These are phyloP conservation scores for Dipodomys stephensi DNA, from an alignment of 2,113 vertebrate species.

Conservation along the genomic window DNA sequence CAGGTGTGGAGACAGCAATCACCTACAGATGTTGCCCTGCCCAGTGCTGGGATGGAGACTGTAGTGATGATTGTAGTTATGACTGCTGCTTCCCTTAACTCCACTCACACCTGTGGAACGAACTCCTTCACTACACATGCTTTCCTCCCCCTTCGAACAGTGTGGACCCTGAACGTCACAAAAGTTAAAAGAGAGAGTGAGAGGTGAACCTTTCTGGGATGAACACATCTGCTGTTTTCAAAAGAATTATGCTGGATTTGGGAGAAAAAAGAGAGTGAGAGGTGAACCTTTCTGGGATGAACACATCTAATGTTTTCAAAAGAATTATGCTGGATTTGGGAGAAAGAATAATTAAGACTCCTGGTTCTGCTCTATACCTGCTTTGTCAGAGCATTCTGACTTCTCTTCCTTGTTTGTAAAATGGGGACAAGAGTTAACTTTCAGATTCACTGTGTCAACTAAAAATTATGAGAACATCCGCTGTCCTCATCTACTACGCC, in stretches of 20 bases:
- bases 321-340: neutral
- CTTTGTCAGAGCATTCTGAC: neutral
- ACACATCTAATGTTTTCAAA: neutral
- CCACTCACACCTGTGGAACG: neutral
- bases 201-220: neutral
- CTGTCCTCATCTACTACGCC: neutral
- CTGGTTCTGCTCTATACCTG: neutral
- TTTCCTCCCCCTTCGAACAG: neutral
- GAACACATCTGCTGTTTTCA: neutral
- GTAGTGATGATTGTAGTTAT: neutral
- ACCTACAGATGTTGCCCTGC: accelerated
- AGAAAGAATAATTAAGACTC: neutral
- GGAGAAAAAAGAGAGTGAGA: neutral
- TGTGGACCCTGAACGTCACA: too few relatives aligned
- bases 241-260: neutral
- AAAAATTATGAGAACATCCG: neutral
- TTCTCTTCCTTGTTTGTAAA: neutral
- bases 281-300: neutral
- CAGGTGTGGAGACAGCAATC: neutral
- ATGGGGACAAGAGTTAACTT: neutral
- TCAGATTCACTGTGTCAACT: neutral
- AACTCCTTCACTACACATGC: neutral
- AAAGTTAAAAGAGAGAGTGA: too few relatives aligned
- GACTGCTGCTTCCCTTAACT: neutral
- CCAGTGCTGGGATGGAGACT: too few relatives aligned